Evolutionary conservation across 2,797 vertebrate species (phyloP), one percentile per base, ranked within the genome.

Genomic region (Cetoscarus ocellatus): DNA sequence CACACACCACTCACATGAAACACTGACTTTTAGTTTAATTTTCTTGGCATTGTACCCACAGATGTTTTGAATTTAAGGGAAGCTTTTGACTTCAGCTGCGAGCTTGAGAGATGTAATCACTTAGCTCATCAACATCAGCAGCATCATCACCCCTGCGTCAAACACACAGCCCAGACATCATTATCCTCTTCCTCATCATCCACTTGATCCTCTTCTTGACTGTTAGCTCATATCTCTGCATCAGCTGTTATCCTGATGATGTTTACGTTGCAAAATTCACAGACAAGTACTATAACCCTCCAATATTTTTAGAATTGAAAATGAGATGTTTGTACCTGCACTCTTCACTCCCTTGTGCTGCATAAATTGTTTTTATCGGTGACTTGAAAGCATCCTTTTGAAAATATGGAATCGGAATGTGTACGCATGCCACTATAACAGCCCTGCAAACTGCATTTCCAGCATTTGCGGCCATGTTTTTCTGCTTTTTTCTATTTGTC

Each of bases 141-240:
- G 52, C 38, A 75, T 48, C 70, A 73, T 69, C 78, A 80, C 50
- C 72, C 60, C 73, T 19, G 77, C 67, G 67, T 56, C 73, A 67
- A 72, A 63, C 74, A 50, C 61, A 51, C 42, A 56, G 59, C 70
- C 50, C 27, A 51, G 50, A 55, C 65, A 52, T 82, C 79, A 89
- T 88, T 82, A 87, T 84, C 73, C 61, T 81, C 73, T 61, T 82
- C 80, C 69, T 85, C 80, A 85, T 84, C 81, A 80, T 67, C 82
- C 81, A 84, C 84, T 91, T 88, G 79, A 91, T 78, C 81, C 58
- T 62, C 75, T 55, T 75, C 73, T 84, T 85, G 88, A 88, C 80
- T 51, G 42, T 73, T 75, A 70, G 61, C 58, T 79, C 70, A 53
- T 45, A 75, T 76, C 71, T 66, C 65, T 79, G 69, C 67, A 70